Evolutionary conservation across 2,888 invertebrate genomes (phyloP).

Genomic region (Mimas tiliae): DNA sequence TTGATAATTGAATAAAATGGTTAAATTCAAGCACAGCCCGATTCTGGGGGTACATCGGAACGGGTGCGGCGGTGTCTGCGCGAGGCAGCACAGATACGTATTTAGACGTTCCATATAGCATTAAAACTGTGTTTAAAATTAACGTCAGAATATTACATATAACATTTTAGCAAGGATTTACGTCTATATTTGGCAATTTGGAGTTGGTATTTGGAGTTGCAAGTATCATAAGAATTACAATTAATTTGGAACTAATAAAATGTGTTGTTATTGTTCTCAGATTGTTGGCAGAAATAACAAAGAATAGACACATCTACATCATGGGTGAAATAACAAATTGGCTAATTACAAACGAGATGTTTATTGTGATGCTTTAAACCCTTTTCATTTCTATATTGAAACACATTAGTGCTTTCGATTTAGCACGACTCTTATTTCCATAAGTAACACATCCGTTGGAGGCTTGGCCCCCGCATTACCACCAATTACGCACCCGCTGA

Average conservation of each 20-base stretch:
- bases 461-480: constrained; percentile 3
- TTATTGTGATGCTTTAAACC: too few relatives aligned
- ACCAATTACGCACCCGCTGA: constrained; percentile 9
- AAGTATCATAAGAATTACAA: too few relatives aligned
- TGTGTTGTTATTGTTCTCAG: too few relatives aligned
- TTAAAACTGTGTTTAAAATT: not conserved
- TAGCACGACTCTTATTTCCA: not conserved
- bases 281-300: too few relatives aligned
- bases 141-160: too few relatives aligned
- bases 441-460: not conserved
- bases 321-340: too few relatives aligned
- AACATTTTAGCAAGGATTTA: too few relatives aligned
- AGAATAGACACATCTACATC: too few relatives aligned
- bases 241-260: too few relatives aligned
- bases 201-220: too few relatives aligned
- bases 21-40: constrained; percentile 24
- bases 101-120: not conserved
- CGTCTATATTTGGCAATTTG: too few relatives aligned
- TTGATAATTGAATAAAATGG: constrained; percentile 24
- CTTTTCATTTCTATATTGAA: not conserved
- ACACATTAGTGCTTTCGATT: not conserved
- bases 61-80: constrained; percentile 16
- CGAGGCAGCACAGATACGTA: constrained; percentile 2
- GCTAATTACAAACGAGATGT: too few relatives aligned
- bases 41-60: constrained; percentile 5